A percentile compares a stretch with the other conserved stretches of the same genome.
These are phyloP conservation scores for Lasioglossum vierecki DNA, from an alignment of 2,888 invertebrate genomes.

Conservation along the genomic window DNA sequence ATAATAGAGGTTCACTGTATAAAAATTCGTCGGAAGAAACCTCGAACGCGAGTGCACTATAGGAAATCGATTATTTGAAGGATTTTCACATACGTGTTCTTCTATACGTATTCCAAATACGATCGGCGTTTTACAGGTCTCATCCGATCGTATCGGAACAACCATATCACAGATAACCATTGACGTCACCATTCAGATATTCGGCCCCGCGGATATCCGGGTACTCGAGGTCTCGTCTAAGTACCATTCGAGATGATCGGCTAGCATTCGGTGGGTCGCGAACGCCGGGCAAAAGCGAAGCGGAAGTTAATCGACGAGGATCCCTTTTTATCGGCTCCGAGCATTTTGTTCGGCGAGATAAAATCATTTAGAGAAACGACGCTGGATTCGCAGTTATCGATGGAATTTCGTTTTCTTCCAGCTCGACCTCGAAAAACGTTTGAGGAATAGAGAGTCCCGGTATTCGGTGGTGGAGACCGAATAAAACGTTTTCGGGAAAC, in stretches of 20 bases:
- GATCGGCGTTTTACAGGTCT: slow-evolving; percentile 13
- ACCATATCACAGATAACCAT: slow-evolving; percentile 43
- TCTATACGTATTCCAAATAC: slow-evolving; percentile 2
- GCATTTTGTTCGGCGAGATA: slow-evolving; percentile 51
- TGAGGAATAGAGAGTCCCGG: slow-evolving; percentile 50
- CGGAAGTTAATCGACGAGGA: slow-evolving; percentile 67
- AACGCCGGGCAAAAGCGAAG: slow-evolving; percentile 53
- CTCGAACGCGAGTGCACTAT: background rate
- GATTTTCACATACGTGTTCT: slow-evolving; percentile 4
- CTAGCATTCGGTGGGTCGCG: slow-evolving; percentile 38
- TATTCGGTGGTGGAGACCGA: slow-evolving; percentile 35
- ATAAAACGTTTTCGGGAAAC: slow-evolving; percentile 13
- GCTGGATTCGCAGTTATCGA: slow-evolving; percentile 61
- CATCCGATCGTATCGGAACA: slow-evolving; percentile 32
- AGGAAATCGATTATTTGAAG: slow-evolving; percentile 16
- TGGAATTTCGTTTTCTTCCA: slow-evolving; percentile 60
- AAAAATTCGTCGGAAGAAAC: background rate
- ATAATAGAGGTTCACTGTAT: background rate
- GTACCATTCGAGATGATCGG: slow-evolving; percentile 50
- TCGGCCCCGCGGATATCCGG: slow-evolving; percentile 50
- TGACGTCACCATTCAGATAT: slow-evolving; percentile 47
- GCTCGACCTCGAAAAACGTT: slow-evolving; percentile 42
- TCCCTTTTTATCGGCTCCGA: slow-evolving; percentile 50
- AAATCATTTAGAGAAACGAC: slow-evolving; percentile 54
- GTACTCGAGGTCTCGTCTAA: slow-evolving; percentile 35